Evolutionary conservation across 1,140 invertebrate species (phyloP).

Genomic region (Diabrotica virgifera): DNA sequence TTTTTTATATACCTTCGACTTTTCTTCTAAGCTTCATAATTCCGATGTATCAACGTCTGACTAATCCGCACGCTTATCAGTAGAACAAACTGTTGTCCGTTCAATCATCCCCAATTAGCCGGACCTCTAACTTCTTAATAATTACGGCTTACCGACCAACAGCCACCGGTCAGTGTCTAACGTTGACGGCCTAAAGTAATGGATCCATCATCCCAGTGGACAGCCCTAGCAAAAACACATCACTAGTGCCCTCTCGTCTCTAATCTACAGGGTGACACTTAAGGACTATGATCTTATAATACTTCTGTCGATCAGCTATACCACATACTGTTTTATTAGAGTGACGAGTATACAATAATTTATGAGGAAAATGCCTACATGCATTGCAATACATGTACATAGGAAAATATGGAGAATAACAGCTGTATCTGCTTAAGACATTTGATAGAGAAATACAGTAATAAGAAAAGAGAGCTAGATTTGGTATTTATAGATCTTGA

Average conservation of each 20-base stretch:
- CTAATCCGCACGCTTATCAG: slow-evolving; percentile 1
- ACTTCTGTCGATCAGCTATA: no score
- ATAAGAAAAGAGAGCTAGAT: no score
- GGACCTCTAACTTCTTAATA: slow-evolving; percentile 36
- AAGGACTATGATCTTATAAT: no score
- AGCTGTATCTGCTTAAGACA: no score
- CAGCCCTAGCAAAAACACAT: slow-evolving; percentile 44
- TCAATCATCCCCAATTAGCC: slow-evolving; percentile 47
- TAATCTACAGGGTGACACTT: not conserved
- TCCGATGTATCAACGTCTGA: not conserved
- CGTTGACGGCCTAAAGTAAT: slow-evolving; percentile 47
- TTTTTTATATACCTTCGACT: no score
- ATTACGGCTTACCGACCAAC: slow-evolving; percentile 30
- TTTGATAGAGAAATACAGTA: no score
- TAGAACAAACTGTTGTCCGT: slow-evolving; percentile 27
- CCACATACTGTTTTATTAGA: no score
- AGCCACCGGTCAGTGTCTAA: slow-evolving; percentile 22
- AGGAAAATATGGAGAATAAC: no score
- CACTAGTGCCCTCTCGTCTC: slow-evolving; percentile 23
- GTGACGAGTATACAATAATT: no score
- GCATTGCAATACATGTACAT: no score
- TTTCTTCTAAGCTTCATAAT: not conserved
- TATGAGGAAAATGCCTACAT: no score
- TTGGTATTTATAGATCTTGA: no score
- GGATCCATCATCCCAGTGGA: slow-evolving; percentile 49